Percentiles rank a stretch among this genome's conserved stretches.
Conservation (phyloP, 1,140 invertebrate genomes). For the Chrysoperla carnea region DNA sequence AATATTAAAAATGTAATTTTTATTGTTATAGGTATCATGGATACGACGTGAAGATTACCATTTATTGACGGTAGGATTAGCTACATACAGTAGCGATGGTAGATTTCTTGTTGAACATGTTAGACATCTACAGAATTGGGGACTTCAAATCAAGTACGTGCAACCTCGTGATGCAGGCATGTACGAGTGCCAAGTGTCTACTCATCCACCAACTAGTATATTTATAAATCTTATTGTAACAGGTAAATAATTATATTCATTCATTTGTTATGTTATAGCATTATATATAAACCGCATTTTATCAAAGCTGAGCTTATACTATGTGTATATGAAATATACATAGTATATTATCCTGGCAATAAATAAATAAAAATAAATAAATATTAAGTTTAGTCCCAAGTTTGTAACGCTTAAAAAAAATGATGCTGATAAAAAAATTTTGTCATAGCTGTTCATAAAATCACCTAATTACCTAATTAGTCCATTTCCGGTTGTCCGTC, state of each 20-base stretch:
- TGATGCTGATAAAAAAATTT: too few relatives aligned
- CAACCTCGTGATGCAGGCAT: conserved; percentile 50
- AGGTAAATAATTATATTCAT: conserved; percentile 39
- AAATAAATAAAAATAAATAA: too few relatives aligned
- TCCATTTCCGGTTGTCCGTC: too few relatives aligned
- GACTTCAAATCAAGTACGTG: conserved; percentile 51
- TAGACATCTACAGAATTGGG: conserved; percentile 57
- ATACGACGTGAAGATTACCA: conserved; percentile 49
- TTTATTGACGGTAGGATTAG: conserved; percentile 50
- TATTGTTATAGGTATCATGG: conserved; percentile 44
- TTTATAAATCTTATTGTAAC: conserved; percentile 57
- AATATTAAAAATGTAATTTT: neutral
- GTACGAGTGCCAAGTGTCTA: conserved; percentile 67
- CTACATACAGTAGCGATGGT: conserved; percentile 52
- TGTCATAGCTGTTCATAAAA: too few relatives aligned
- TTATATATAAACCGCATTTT: too few relatives aligned
- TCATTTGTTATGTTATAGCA: too few relatives aligned
- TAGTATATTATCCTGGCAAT: too few relatives aligned
- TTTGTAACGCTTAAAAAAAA: too few relatives aligned
- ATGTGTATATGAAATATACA: too few relatives aligned
- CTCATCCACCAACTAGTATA: conserved; percentile 60
- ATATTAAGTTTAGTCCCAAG: too few relatives aligned
- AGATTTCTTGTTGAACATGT: conserved; percentile 64
- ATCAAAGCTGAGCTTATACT: too few relatives aligned
- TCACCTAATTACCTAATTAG: too few relatives aligned